A percentile compares a stretch with the other conserved stretches of the same genome.
phyloP scores from a whole-genome alignment of 92 coral and sea anemone genomes.

The Epizoanthus ramosus region DNA sequence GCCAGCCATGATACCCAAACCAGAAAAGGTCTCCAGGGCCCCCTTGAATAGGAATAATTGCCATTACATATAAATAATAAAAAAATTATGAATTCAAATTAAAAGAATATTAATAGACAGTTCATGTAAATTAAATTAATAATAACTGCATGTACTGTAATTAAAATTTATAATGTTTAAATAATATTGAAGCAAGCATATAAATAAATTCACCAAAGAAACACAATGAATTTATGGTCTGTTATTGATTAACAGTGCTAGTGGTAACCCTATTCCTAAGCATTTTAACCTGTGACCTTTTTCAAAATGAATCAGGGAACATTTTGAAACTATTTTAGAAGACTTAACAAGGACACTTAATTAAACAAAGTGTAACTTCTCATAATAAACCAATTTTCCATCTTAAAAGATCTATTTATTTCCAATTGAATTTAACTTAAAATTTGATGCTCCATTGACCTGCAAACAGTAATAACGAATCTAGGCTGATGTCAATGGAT shows the following conservation, averaged over 20 bases:
- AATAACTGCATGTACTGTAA: no score
- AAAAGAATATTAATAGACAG: neutral
- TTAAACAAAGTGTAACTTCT: no score
- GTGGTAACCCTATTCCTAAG: neutral
- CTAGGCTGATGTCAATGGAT: no score
- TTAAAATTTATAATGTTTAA: no score
- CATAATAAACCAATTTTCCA: slow-evolving; percentile 65
- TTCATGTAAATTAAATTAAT: neutral
- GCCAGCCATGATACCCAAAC: slow-evolving; percentile 94
- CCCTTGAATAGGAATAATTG: slow-evolving; percentile 56
- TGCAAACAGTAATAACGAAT: no score
- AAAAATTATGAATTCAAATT: neutral
- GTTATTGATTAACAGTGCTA: neutral
- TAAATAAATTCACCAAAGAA: neutral
- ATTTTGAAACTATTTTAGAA: no score
- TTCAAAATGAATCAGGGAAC: neutral
- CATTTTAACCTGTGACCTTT: neutral
- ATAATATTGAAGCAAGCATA: no score
- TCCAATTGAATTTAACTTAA: no score
- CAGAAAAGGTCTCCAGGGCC: slow-evolving; percentile 89
- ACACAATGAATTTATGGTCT: neutral
- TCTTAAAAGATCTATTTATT: neutral
- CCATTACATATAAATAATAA: no score
- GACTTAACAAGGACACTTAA: no score
- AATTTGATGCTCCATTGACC: no score